Evolutionary conservation across 2,888 invertebrate species (phyloP), one percentile per base, ranked within the genome.

Genomic region (Oscheius onirici): DNA sequence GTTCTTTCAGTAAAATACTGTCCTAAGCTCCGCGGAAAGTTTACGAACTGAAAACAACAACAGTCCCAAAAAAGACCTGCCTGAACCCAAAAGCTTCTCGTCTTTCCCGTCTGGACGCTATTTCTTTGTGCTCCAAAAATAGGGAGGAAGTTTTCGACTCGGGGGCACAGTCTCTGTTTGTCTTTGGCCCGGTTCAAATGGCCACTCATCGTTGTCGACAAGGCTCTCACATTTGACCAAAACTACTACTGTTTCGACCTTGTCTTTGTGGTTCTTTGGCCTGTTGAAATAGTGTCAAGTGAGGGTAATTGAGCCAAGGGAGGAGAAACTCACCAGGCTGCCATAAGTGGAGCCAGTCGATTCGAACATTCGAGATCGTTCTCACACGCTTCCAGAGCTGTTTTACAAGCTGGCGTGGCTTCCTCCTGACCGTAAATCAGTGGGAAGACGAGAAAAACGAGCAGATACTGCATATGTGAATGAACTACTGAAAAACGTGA

Each of bases 351-450:
- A 6, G 85, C 85, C 60, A 86, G 73, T 68, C 86, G 73, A 74
- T 86, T 86, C 60, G 83, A 79, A 70, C 86, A 86, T 61, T 86
- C 86, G 57, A 86, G 75, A 63, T 86, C 83, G 49, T 81, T 81
- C 72, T 86, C 86, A 72, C 86, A 86, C 44, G 80, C 82, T 17
- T 80, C 76, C 43, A 82, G 73, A 8, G 85, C 83, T 49, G 84
- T 81, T 51, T 78, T 74, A 55, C 86, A 86, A 1, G 79, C 76
- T 28, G 74, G 75, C 0, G 80, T 73, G 6, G 73, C 67, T 13
- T 69, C 71, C 8, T 79, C 79, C 68, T 77, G 79, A 22, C 40
- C 40, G 20, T 20, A 54, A 20, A 28, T 51, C 11, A 63, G 22
- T 10, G 26, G 55, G 24, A 10, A 3, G 49, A 17, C 49, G 10